Evolutionary conservation across 1,140 invertebrate species (phyloP), one percentile per base, ranked within the genome.

Genomic region (Neelides sp.): DNA sequence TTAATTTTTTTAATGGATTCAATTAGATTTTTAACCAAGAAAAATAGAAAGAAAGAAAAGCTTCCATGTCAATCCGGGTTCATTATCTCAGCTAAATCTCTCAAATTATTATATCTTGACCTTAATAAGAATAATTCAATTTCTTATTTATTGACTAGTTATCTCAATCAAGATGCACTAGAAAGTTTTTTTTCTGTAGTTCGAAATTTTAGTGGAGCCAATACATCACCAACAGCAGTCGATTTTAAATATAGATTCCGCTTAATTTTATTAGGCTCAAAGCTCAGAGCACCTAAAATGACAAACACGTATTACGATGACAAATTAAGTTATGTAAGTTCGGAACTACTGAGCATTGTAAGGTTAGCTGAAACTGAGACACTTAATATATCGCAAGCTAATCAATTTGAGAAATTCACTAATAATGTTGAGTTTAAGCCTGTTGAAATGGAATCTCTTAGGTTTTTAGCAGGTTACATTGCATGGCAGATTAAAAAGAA

Each of bases 391-490:
- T 15, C 5, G 5, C 36, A 15, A 5, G 20, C 36, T 8, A 39
- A 8, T n/a, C n/a, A 4, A 8, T n/a, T 39, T 8, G 5, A 15
- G 36, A 39, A 15, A 39, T 5, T 15, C 4, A 7, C n/a, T 8
- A n/a, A 10, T 32, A 19, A 12, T 28, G 12, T n/a, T 42, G 10
- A 13, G 2, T 24, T n/a, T n/a, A n/a, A n/a, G n/a, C n/a, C n/a
- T n/a, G n/a, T n/a, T n/a, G n/a, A n/a, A n/a, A n/a, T n/a, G n/a
- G n/a, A n/a, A n/a, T n/a, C n/a, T n/a, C n/a, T 48, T 24, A 2
- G 8, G 17, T 48, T 36, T 23, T 3, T 48, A 7, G 45, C 34
- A 1, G 45, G 45, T 17, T 48, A 48, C 32, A 20, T 48, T n/a
- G 45, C 45, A 2, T 35, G 30, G 27, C 23, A 30, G n/a, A 8